Evolutionary conservation across 1,140 invertebrate species (phyloP), one percentile per base, ranked within the genome.

Genomic region (Argopecten irradians): DNA sequence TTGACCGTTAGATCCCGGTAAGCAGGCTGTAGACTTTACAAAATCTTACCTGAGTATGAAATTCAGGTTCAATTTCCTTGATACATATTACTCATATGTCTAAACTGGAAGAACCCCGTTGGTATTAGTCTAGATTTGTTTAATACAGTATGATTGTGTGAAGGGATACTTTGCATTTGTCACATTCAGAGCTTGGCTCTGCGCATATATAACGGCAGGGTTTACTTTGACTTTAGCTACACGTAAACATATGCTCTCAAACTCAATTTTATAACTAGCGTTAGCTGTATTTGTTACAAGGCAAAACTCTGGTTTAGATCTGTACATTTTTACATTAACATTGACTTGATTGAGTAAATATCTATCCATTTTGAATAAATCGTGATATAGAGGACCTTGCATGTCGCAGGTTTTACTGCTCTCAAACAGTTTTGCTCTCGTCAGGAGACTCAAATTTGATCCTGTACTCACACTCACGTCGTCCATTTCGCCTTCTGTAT

Each of bases 81-180:
- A 86, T 88, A 88, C 19, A 91, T 83, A 39, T 89, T 89, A 33
- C n/a, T 88, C 84, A 34, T 82, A 88, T 9, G 88, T 88, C n/a
- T 89, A n/a, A 89, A 32, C 28, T 88, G 16, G 86, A 19, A n/a
- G 82, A 82, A n/a, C 88, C n/a, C 90, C 35, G 39, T n/a, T 22
- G 86, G 35, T 83, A 91, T n/a, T 87, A 82, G 84, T 33, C 28
- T n/a, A n/a, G n/a, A 89, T 32, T n/a, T 86, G 35, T 83, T 84
- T 89, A 0, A 89, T 19, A n/a, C n/a, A n/a, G n/a, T n/a, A n/a
- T 55, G 46, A 14, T 55, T 55, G 46, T 14, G 46, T 82, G 71
- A 82, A 82, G 5, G 71, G 71, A 19, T 82, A 82, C 33, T 82
- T 82, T 5, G 71, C 71, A 82, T 82, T 82, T 8, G 71, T 82